Base-by-base conservation (phyloP, 2,888 invertebrate species). In the Heliconius cydno region DNA sequence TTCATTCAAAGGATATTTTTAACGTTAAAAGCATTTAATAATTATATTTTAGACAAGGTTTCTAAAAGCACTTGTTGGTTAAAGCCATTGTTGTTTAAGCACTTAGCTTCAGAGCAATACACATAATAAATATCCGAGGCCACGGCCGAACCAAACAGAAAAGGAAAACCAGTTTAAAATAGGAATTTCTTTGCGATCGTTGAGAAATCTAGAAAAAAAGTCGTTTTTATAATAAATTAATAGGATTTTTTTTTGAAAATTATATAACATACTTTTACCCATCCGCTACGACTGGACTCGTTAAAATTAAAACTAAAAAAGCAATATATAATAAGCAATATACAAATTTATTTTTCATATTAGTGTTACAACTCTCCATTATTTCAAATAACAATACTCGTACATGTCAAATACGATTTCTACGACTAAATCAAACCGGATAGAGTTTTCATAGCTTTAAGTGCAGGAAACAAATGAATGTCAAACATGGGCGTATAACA, bases 141-240 rank as follows among this genome's bases (percentile, higher is more conserved):
- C 83, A 83, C 82, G 83, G 84, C 67, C 82, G 70, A 25, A 79
- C 63, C 41, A 84, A 80, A 82, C 77, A 77, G 76, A 73, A 65
- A 77, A n/a, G 30, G 13, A 38, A 77, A 81, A 81, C 81, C 79
- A 77, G 82, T 80, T 81, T 63, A 79, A 67, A 78, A 81, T 79
- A 79, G 79, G 79, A 80, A 84, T 83, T 83, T 81, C 78, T 81
- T 76, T 79, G 60, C 57, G 65, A 76, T 68, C 71, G 75, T 71
- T 72, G 73, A 65, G 15, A 25, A 38, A n/a, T 68, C 0, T 22
- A 46, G 7, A 19, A 52, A 12, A 38, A 41, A 41, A 34, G 7
- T 12, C 12, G 9, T 41, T 41, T 41, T 41, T 12, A 12, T 12
- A 12, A 41, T 41, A 10, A 41, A 12, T 41, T 41, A 41, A 41